Evolutionary conservation across 2,888 invertebrate genomes (phyloP), one percentile per base, ranked within the genome.

Genomic region (Tetropium fuscum): DNA sequence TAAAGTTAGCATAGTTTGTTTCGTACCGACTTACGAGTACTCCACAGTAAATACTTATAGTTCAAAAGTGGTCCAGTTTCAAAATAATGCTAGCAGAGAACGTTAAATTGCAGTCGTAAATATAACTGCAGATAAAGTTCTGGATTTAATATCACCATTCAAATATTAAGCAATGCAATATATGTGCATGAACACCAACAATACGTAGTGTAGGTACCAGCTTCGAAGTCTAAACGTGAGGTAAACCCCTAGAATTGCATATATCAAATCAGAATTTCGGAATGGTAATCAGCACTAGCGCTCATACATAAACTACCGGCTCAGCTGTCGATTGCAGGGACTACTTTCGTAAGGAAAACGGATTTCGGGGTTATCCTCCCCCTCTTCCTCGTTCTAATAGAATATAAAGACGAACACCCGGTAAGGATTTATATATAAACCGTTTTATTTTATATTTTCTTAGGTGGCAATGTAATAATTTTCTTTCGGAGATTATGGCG

Each of bases 311-410:
- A 60, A 60, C 55, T 60, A 60, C 30, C 51, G n/a, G 51, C 60
- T 60, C 51, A 60, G 53, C 56, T 60, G 60, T 60, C 47, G 40
- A 60, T 60, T 56, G 53, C 51, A 56, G 60, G 53, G 60, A 44
- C 47, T 55, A 45, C 13, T 25, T 41, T 36, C 10, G 30, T 41
- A 58, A 27, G 40, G 45, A 15, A 10, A 20, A 8, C 18, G 10
- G 59, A 55, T 55, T 54, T 44, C 20, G 22, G 56, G 15, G 45
- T 40, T 32, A 34, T 34, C 34, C 6, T 5, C 34, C 15, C 34
- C 34, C 34, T 34, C 15, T 34, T 34, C 34, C 34, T 34, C 15
- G 2, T 7, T 34, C 34, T 6, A 11, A 34, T 3, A 8, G 34
- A 34, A 34, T 13, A 13, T 34, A 34, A 6, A 27, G 27, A 7